phyloP scores from a whole-genome alignment of 1,140 invertebrate species.

The Prorops nasuta region DNA sequence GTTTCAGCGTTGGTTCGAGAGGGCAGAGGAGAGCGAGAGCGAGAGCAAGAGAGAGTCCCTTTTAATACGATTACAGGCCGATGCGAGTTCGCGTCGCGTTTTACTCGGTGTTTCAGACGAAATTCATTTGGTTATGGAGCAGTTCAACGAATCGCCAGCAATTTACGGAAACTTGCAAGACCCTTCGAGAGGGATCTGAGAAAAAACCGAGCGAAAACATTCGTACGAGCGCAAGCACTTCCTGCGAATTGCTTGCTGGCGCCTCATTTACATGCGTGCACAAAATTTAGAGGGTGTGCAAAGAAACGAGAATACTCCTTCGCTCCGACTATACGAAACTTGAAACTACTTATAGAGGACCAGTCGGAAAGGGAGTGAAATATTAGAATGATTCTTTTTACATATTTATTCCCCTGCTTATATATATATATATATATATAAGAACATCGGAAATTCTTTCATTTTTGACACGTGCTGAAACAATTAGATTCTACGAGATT shows the following conservation, averaged over 20 bases:
- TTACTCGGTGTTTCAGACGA: slow-evolving; percentile 12
- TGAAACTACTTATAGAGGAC: too few species aligned
- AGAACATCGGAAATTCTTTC: too few species aligned
- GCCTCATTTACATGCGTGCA: slow-evolving; percentile 20
- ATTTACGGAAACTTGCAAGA: slow-evolving; percentile 29
- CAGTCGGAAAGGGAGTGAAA: too few species aligned
- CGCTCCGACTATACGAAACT: too few species aligned
- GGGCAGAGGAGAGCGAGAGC: too few species aligned
- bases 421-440: too few species aligned
- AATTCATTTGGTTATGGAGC: slow-evolving; percentile 39
- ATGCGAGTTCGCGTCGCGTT: slow-evolving; percentile 29
- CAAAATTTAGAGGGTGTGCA: neutral
- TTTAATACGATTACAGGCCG: slow-evolving; percentile 36
- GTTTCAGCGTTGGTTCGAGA: slow-evolving; percentile 34
- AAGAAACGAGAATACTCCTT: neutral
- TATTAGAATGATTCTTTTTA: neutral
- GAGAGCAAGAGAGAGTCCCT: too few species aligned
- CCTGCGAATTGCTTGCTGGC: slow-evolving; percentile 15
- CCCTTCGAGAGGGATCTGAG: slow-evolving; percentile 1
- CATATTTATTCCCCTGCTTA: too few species aligned
- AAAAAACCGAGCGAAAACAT: slow-evolving; percentile 22
- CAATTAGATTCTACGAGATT: too few species aligned
- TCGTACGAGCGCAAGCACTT: slow-evolving; percentile 13
- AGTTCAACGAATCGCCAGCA: slow-evolving; percentile 29
- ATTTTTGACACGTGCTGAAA: too few species aligned